phyloP scores from a whole-genome alignment of 2,888 invertebrate genomes.

The Apotomis capreana region DNA sequence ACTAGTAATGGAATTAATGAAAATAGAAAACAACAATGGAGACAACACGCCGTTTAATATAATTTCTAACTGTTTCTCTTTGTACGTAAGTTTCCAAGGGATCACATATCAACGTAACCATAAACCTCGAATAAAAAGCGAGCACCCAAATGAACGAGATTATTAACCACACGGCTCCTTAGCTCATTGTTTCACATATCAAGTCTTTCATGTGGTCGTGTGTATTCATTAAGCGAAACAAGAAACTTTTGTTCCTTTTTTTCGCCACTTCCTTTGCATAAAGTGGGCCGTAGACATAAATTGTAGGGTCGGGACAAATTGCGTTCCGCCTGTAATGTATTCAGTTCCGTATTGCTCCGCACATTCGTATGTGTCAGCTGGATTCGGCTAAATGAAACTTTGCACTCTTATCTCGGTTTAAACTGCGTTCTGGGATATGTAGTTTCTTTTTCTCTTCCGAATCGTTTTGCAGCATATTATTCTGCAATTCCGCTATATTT shows the following conservation, averaged over 20 bases:
- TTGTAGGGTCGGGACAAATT: conserved; percentile 76
- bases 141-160: conserved; percentile 14
- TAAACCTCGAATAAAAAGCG: background rate
- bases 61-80: too few species aligned
- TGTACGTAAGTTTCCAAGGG: background rate
- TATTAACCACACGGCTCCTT: conserved; percentile 31
- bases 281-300: conserved; percentile 74
- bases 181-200: conserved; percentile 45
- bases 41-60: too few species aligned
- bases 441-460: conserved; percentile 45
- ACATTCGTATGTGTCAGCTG: conserved; percentile 63
- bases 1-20: too few species aligned
- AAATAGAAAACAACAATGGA: too few species aligned
- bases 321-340: conserved; percentile 71
- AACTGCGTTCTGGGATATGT: conserved; percentile 64
- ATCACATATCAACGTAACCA: background rate
- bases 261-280: conserved; percentile 67
- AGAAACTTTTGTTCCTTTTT: conserved; percentile 59
- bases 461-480: background rate
- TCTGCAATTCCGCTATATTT: background rate
- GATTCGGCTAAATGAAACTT: conserved; percentile 71
- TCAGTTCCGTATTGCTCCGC: conserved; percentile 64
- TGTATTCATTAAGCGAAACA: conserved; percentile 57
- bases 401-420: conserved; percentile 68
- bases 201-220: conserved; percentile 49